Conservation (phyloP, 2,797 vertebrate genomes). For the Garrulus glandarius region DNA sequence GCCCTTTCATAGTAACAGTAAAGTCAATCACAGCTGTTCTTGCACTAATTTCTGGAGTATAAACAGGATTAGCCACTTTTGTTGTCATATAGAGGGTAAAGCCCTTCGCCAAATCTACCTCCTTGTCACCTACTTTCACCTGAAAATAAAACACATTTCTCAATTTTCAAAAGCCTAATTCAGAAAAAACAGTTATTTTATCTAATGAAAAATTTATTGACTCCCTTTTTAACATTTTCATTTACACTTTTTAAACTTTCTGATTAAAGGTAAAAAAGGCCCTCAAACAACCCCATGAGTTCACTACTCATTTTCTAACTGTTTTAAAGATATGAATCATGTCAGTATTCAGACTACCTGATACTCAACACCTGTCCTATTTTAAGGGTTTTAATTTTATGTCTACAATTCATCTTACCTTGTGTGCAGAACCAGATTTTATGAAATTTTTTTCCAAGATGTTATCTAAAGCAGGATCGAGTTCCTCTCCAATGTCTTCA, state of each 20-base stretch:
- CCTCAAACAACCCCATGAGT: neutral
- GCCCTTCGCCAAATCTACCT: conserved; percentile 80
- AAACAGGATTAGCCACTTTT: conserved; percentile 84
- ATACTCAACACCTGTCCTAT: neutral
- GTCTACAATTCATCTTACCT: conserved; percentile 68
- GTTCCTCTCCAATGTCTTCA: conserved; percentile 85
- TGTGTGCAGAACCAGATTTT: conserved; percentile 82
- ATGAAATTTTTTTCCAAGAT: conserved; percentile 88
- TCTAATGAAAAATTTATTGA: neutral
- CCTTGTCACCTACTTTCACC: conserved; percentile 88
- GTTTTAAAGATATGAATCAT: neutral
- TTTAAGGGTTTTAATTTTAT: neutral
- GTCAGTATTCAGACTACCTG: neutral
- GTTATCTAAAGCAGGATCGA: conserved; percentile 85
- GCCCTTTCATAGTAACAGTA: conserved; percentile 82
- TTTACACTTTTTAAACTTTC: neutral
- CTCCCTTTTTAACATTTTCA: neutral
- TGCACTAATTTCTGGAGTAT: conserved; percentile 86
- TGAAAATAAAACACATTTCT: conserved; percentile 44
- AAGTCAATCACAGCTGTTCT: conserved; percentile 85
- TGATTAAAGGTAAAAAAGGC: neutral
- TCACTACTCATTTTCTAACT: neutral
- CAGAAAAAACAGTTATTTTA: neutral
- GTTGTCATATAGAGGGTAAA: conserved; percentile 86
- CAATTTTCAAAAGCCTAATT: neutral